Evolutionary conservation across 2,888 invertebrate species (phyloP), one percentile per base, ranked within the genome.

Genomic region (Caenorhabditis auriculariae): DNA sequence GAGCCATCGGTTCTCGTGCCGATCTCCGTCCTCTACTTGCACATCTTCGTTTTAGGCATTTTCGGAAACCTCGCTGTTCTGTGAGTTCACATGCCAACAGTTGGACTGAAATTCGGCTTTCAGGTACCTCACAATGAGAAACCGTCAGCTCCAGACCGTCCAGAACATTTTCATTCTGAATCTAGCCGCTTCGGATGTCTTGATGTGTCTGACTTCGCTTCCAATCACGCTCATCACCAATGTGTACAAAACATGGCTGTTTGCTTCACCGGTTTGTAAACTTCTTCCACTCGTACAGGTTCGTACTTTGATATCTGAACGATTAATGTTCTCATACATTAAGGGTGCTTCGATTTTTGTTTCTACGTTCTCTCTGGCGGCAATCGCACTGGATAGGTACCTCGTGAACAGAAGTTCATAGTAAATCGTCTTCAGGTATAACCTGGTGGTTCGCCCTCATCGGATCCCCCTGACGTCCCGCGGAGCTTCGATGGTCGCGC

Each of bases 141-240:
- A 70, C 47, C 62, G 67, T 21, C 67, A 67, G 24, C 60, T 74
- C 9, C 73, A 76, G 65, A 75, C 75, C 6, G 77, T 77, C 3
- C 78, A 77, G 56, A 96, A 96, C 83, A 88, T 93, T 51, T 95
- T 95, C 84, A 95, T 96, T 81, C 90, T 91, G 42, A 96, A 95
- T 82, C 85, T 96, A 76, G 95, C 95, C 0, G 85, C 94, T 27
- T 91, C 93, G 12, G 95, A 96, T 82, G 91, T 95, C 47, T 85
- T 96, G 37, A 87, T 96, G 70, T 94, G 94, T 82, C 86, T 91
- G 7, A 87, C 96, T 54, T 92, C 93, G 2, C 92, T 96, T 49
- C 95, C 96, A 0, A 94, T 96, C 81, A 96, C 96, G 0, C 95
- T 95, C 0, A 85, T 94, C 0, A 93, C 94, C 82, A 90, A 91